Conservation (phyloP, 2,888 invertebrate genomes). For the Hydriomena furcata region DNA sequence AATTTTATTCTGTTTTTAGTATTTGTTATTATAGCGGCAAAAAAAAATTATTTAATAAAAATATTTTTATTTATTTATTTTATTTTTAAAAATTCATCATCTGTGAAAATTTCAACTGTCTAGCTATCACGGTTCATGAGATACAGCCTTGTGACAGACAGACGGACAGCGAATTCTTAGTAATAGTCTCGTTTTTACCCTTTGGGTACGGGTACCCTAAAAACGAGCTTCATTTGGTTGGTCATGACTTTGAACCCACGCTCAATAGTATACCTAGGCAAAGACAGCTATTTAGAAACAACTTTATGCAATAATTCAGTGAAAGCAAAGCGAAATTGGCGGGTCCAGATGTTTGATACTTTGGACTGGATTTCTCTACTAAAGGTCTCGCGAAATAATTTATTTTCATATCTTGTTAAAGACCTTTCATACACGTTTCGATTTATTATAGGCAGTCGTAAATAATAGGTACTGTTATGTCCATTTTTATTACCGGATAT, state of each 20-base stretch:
- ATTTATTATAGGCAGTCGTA: constrained; percentile 23
- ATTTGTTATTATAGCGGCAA: too few species aligned
- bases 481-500: constrained; percentile 17
- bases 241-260: constrained; percentile 27
- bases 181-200: too few species aligned
- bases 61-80: too few species aligned
- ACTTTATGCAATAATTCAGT: constrained; percentile 63
- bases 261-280: constrained; percentile 39
- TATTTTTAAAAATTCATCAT: too few species aligned
- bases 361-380: constrained; percentile 64
- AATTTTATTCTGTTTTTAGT: too few species aligned
- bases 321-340: constrained; percentile 69
- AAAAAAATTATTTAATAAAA: too few species aligned
- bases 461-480: constrained; percentile 19
- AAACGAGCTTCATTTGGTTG: constrained; percentile 28
- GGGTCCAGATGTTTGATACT: constrained; percentile 59
- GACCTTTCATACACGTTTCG: constrained; percentile 32
- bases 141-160: too few species aligned
- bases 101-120: too few species aligned
- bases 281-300: constrained; percentile 58
- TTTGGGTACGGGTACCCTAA: too few species aligned
- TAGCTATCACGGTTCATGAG: too few species aligned
- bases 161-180: too few species aligned
- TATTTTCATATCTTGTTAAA: constrained; percentile 45
- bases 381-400: constrained; percentile 60